A percentile compares a stretch with the other conserved stretches of the same genome.
Conservation (phyloP, 2,797 vertebrate species). For the Hipposideros larvatus region DNA sequence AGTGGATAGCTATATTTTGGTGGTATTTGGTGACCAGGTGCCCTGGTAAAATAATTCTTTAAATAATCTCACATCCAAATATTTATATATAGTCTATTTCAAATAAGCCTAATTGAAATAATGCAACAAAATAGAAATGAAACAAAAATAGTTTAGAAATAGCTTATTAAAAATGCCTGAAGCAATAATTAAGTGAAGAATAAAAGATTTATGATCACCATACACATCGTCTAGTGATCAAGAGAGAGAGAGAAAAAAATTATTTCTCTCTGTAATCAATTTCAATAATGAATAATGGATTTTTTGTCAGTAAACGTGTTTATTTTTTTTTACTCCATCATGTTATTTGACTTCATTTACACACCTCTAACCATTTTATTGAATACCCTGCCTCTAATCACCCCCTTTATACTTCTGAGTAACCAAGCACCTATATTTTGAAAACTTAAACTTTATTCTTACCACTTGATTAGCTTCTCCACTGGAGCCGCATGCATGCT, state of each 20-base stretch:
- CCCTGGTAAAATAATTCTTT: neutral
- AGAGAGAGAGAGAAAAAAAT: neutral
- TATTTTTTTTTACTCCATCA: neutral
- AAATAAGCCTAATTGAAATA: neutral
- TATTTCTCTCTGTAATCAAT: neutral
- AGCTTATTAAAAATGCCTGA: neutral
- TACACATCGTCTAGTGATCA: neutral
- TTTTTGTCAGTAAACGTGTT: neutral
- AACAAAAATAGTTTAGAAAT: neutral
- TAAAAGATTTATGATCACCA: neutral
- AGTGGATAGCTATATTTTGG: neutral
- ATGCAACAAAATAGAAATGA: neutral
- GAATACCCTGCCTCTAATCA: neutral
- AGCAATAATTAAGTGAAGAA: neutral
- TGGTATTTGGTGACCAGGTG: neutral
- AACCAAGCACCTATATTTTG: neutral
- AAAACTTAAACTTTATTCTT: conserved; percentile 54
- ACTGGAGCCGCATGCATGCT: neutral
- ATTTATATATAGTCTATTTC: neutral
- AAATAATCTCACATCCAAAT: neutral
- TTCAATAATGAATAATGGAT: neutral
- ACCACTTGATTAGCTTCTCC: conserved; percentile 27
- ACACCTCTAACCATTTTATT: neutral
- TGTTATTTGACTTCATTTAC: neutral
- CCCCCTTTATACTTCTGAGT: neutral